These are phyloP conservation scores for Mastigias papua DNA, from an alignment of 30 jellyfish, hydroid and myxozoan species.

Conservation along the genomic window DNA sequence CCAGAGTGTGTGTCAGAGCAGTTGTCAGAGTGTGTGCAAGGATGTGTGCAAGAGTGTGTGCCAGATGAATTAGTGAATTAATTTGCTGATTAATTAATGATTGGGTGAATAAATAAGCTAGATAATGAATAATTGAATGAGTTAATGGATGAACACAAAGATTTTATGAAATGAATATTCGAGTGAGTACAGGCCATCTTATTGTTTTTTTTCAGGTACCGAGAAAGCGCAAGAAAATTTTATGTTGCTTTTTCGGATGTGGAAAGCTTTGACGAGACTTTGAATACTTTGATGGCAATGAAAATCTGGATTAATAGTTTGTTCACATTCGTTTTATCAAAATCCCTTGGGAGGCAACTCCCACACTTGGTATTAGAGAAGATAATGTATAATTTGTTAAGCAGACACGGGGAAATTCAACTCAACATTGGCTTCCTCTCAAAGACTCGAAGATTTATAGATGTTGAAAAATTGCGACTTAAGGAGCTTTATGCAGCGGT, in stretches of 20 bases:
- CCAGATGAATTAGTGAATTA: no score
- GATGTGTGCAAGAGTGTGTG: no score
- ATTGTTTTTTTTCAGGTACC: slow-evolving; percentile 5
- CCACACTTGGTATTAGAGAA: slow-evolving; percentile 62
- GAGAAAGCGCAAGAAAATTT: slow-evolving; percentile 31
- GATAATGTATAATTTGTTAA: neutral
- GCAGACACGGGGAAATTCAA: slow-evolving; percentile 15
- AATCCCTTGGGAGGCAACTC: slow-evolving; percentile 27
- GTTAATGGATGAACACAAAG: neutral
- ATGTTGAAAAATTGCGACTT: slow-evolving; percentile 57
- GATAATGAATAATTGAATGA: neutral
- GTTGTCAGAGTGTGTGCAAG: no score
- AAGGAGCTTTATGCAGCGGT: slow-evolving; percentile 30
- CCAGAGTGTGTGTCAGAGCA: no score
- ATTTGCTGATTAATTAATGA: neutral
- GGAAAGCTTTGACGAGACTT: slow-evolving; percentile 4
- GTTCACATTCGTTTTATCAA: slow-evolving; percentile 2
- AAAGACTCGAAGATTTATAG: slow-evolving; percentile 50
- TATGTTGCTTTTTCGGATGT: slow-evolving; percentile 51
- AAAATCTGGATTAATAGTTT: slow-evolving; percentile 36
- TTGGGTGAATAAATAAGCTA: neutral
- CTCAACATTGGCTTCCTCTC: slow-evolving; percentile 46
- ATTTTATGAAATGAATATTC: slow-evolving; percentile 5
- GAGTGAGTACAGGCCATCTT: neutral
- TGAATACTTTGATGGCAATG: slow-evolving; percentile 15